phyloP scores from a whole-genome alignment of 2,797 vertebrate species.

The Neomorphus geoffroyi region DNA sequence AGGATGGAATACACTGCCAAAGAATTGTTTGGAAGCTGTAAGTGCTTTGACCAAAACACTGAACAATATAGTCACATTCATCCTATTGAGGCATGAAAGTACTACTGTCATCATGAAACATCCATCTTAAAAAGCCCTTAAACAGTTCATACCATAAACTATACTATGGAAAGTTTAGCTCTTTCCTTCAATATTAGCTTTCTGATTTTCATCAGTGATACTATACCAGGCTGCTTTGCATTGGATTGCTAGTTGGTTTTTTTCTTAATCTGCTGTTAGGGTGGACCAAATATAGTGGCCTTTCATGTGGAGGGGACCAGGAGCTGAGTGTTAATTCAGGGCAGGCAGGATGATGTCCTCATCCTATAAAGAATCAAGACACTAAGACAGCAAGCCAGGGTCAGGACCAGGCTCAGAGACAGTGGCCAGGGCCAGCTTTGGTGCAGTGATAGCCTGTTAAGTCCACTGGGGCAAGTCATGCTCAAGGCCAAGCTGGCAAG shows the following conservation, averaged over 20 bases:
- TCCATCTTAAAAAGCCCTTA: not conserved
- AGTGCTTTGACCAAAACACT: not conserved
- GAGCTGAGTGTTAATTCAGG: not conserved
- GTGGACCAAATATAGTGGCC: not conserved
- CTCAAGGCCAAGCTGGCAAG: not conserved
- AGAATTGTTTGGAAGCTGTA: not conserved
- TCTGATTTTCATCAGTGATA: not conserved
- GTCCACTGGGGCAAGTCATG: rapidly evolving
- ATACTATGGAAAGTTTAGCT: not conserved
- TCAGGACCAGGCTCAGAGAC: not conserved
- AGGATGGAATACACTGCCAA: not conserved
- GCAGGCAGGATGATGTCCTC: no score
- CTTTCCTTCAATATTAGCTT: not conserved
- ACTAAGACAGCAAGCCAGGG: not conserved
- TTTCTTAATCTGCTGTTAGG: not conserved
- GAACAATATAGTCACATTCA: not conserved
- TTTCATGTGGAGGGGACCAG: rapidly evolving
- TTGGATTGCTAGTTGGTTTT: not conserved
- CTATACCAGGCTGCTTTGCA: not conserved
- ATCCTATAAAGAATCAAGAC: not conserved
- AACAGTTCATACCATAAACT: not conserved
- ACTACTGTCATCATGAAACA: not conserved
- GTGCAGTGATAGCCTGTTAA: not conserved
- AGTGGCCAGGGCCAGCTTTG: rapidly evolving
- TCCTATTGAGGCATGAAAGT: not conserved